Conservation (phyloP, 2,797 vertebrate species). For the Astyanax mexicanus region DNA sequence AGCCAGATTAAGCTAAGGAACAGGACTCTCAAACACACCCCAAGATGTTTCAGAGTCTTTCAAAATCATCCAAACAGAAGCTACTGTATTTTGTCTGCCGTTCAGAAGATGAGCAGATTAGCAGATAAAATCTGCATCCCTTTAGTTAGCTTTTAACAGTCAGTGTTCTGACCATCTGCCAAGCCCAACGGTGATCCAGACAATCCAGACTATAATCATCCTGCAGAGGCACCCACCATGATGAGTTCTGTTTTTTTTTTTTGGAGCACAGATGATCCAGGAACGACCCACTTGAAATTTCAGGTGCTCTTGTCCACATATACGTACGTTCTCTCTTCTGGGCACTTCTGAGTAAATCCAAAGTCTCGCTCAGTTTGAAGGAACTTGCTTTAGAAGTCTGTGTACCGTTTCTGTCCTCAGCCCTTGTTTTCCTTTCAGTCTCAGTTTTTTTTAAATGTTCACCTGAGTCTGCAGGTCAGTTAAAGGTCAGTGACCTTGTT, state of each 20-base stretch:
- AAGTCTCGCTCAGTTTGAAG: conserved; percentile 15
- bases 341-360: neutral
- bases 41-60: too few species aligned
- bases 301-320: neutral
- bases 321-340: too few species aligned
- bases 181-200: neutral
- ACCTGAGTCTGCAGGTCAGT: conserved; percentile 67
- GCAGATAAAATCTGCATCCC: too few species aligned
- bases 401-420: conserved; percentile 40
- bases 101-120: too few species aligned
- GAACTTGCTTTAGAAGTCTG: conserved; percentile 35
- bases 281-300: neutral
- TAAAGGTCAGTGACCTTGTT: conserved; percentile 99
- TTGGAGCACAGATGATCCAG: neutral
- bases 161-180: conserved; percentile 1
- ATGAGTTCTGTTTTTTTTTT: neutral
- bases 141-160: too few species aligned
- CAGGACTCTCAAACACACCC: too few species aligned
- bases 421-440: conserved; percentile 25
- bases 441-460: conserved; percentile 1
- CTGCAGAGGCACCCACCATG: neutral
- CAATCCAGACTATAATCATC: conserved; percentile 11
- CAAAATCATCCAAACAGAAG: neutral
- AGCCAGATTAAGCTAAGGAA: neutral
- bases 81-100: too few species aligned